Evolutionary conservation across 2,113 vertebrate genomes (phyloP).

Genomic region (Syrrhaptes paradoxus): DNA sequence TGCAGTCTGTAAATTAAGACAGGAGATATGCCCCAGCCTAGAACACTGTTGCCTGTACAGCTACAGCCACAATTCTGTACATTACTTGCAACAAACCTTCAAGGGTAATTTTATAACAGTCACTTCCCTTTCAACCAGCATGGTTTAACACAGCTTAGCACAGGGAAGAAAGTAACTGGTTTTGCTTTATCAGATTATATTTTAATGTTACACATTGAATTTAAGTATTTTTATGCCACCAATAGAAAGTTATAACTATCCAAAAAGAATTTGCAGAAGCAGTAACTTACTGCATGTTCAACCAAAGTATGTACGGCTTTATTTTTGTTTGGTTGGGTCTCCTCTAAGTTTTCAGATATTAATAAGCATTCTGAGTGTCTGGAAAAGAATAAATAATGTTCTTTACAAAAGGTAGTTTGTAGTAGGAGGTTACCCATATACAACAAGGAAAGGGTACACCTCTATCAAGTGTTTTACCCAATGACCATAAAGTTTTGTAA

Average conservation of each 20-base stretch:
- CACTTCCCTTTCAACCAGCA: not conserved
- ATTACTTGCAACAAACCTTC: not conserved
- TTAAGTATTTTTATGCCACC: not conserved
- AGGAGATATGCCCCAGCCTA: not conserved
- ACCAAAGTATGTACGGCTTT: not conserved
- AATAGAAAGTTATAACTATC: not conserved
- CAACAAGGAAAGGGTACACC: not conserved
- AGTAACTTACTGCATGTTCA: not conserved
- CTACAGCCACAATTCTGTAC: not conserved
- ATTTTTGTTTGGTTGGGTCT: not conserved
- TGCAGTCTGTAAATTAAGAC: not conserved
- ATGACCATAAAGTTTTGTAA: not conserved
- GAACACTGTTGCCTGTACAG: not conserved
- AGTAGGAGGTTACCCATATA: not conserved
- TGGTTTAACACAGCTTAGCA: not conserved
- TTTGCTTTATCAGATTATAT: not conserved
- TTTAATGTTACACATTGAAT: not conserved
- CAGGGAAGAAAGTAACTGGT: not conserved
- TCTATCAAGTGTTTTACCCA: not conserved
- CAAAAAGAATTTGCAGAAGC: not conserved
- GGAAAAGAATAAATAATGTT: not conserved
- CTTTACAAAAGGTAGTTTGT: not conserved
- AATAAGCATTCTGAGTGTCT: not conserved
- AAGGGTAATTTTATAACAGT: not conserved
- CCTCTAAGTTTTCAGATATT: not conserved